Base-by-base conservation (phyloP, 2,113 vertebrate genomes). In the Ceyx melanurus region DNA sequence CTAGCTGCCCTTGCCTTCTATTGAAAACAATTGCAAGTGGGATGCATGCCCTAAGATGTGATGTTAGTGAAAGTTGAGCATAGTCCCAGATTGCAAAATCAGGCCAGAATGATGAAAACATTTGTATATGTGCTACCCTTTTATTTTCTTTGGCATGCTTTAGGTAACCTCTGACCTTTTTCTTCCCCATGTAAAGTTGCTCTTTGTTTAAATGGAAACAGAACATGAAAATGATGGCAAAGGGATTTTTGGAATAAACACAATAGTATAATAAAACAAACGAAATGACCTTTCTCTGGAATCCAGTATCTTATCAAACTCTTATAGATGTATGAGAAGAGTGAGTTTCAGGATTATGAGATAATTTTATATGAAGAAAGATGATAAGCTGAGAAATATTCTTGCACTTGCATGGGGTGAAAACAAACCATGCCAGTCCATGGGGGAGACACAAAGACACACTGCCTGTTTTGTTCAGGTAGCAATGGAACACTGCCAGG, bases 51-150 rank as follows among this genome's bases (percentile, higher is more conserved):
- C 93, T 94, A 92, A 82, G 86, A 92, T 88, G 68, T 92, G 88
- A 94, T 96, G 85, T 86, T 95, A 96, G 82, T 86, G 92, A 96
- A 95, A 96, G 76, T 88, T 90, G 93, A 96, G 85, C 88, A 53
- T 37, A 81, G 92, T 90, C 82, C 88, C 95, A 91, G 89, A 94
- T 96, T 96, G 87, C 96, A 96, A 94, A 95, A 96, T 93, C 91
- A 86, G 75, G 60, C 75, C 92, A 93, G 90, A 96, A 96, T 67
- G 96, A 96, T 92, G 95, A 93, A 96, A 96, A 96, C 94, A 95
- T 96, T 96, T 96, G 92, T 96, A 82, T 93, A 89, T 94, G 85
- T 80, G 94, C 96, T 94, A 94, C 84, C 72, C 94, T 93, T 94
- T 96, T 96, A 96, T 96, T 96, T 96, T 92, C 92, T 94, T 95